Conservation (phyloP, 2,113 vertebrate genomes). For the Actenoides lindsayi region DNA sequence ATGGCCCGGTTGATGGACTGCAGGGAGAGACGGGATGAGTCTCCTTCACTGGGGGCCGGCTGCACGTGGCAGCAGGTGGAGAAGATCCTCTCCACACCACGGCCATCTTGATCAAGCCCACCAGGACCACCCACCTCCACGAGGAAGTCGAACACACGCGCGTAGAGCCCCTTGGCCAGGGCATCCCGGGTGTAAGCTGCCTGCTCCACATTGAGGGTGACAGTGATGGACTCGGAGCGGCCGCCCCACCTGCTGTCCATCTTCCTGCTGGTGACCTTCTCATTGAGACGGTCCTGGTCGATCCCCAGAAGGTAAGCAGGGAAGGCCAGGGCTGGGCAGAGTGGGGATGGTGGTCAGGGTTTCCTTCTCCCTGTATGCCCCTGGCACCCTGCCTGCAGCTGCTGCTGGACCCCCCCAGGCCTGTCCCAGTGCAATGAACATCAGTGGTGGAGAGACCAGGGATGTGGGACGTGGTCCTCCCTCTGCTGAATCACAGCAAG, state of each 20-base stretch:
- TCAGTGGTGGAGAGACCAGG: rapidly evolving
- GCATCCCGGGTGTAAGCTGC: conserved; percentile 92
- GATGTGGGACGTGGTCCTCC: rapidly evolving
- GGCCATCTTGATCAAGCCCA: rapidly evolving
- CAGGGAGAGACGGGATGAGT: neutral
- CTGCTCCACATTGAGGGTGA: conserved; percentile 95
- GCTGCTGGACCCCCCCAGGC: rapidly evolving
- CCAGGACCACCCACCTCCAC: conserved; percentile 81
- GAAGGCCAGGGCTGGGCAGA: conserved; percentile 84
- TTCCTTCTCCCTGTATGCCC: rapidly evolving
- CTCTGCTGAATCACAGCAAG: neutral
- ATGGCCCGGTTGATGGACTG: conserved; percentile 95
- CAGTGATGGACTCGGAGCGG: conserved; percentile 90
- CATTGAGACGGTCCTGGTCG: conserved; percentile 84
- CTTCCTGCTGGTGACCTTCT: conserved; percentile 93
- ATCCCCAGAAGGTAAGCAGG: conserved; percentile 95
- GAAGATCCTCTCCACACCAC: rapidly evolving
- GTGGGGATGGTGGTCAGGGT: neutral
- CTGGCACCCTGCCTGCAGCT: rapidly evolving
- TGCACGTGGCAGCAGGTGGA: rapidly evolving
- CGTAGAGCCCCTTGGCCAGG: conserved; percentile 92
- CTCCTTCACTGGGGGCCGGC: rapidly evolving
- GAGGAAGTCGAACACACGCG: conserved; percentile 92
- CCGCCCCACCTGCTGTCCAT: conserved; percentile 98
- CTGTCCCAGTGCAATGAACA: rapidly evolving